Conservation (phyloP, 2,888 invertebrate species). For the Eustalomyia histrio region DNA sequence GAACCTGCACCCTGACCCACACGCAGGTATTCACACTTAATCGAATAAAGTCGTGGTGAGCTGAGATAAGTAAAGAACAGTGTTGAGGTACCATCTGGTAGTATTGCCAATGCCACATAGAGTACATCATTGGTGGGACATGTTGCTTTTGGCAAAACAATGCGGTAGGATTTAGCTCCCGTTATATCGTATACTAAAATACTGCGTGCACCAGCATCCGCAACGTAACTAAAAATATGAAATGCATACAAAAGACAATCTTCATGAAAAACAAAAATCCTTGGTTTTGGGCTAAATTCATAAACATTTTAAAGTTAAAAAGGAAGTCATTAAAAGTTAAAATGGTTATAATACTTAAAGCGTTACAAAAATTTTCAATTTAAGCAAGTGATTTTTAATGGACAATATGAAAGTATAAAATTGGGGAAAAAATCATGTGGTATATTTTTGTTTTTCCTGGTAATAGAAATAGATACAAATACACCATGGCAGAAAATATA, state of each 20-base stretch:
- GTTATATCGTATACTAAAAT: conserved; percentile 81
- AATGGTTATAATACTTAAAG: too few relatives aligned
- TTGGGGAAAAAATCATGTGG: too few relatives aligned
- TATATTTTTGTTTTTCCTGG: too few relatives aligned
- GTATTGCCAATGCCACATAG: conserved; percentile 81
- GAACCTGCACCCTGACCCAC: conserved; percentile 81
- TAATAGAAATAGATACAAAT: too few relatives aligned
- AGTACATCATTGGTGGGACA: conserved; percentile 81
- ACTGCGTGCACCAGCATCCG: conserved; percentile 78
- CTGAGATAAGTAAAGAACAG: conserved; percentile 83
- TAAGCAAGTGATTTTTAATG: too few relatives aligned
- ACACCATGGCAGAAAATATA: too few relatives aligned
- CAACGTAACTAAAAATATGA: conserved; percentile 72
- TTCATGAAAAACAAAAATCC: conserved; percentile 1
- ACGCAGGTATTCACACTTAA: conserved; percentile 81
- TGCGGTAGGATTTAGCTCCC: conserved; percentile 81
- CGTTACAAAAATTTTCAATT: too few relatives aligned
- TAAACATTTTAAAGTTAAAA: too few relatives aligned
- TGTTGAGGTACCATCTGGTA: conserved; percentile 80
- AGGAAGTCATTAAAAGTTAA: too few relatives aligned
- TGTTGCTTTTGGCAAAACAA: conserved; percentile 82
- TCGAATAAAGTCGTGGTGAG: conserved; percentile 81
- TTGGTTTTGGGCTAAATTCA: neutral
- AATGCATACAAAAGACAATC: neutral
- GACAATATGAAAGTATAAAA: too few relatives aligned